Conservation (phyloP, 2,888 invertebrate genomes). For the Tachystola acroxantha region DNA sequence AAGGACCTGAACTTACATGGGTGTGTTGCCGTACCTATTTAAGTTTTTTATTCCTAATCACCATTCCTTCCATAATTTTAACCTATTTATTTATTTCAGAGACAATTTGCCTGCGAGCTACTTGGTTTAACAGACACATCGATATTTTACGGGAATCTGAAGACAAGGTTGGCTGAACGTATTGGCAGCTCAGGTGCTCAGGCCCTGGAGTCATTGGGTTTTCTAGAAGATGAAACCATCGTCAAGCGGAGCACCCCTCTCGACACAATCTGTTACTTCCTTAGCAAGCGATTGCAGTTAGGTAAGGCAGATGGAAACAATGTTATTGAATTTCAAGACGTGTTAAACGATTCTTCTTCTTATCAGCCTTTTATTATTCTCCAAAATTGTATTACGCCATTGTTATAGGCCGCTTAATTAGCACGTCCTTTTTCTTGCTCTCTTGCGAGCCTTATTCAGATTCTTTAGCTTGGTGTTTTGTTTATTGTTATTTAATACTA, state of each 20-base stretch:
- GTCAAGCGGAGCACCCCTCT: constrained; percentile 91
- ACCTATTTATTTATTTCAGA: too few relatives aligned
- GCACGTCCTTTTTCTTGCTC: too few relatives aligned
- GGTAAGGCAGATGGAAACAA: too few relatives aligned
- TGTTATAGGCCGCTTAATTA: too few relatives aligned
- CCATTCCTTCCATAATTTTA: too few relatives aligned
- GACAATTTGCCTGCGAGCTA: constrained; percentile 90
- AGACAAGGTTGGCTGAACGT: constrained; percentile 88
- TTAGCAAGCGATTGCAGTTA: constrained; percentile 88
- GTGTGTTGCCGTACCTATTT: constrained; percentile 54
- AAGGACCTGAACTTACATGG: constrained; percentile 98
- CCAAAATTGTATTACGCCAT: too few relatives aligned
- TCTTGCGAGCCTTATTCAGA: too few relatives aligned
- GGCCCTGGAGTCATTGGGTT: constrained; percentile 91
- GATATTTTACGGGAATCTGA: constrained; percentile 96
- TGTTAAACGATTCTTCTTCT: too few relatives aligned
- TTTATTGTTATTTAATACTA: too few relatives aligned
- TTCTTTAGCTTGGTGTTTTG: too few relatives aligned
- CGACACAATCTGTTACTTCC: constrained; percentile 94
- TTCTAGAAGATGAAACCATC: constrained; percentile 90
- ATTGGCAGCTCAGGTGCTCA: constrained; percentile 85
- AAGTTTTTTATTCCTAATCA: not conserved
- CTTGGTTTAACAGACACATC: constrained; percentile 90
- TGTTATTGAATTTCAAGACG: too few relatives aligned
- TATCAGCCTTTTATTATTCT: too few relatives aligned